These are phyloP conservation scores for Delia radicum DNA, from an alignment of 1,140 invertebrate genomes.

Conservation along the genomic window DNA sequence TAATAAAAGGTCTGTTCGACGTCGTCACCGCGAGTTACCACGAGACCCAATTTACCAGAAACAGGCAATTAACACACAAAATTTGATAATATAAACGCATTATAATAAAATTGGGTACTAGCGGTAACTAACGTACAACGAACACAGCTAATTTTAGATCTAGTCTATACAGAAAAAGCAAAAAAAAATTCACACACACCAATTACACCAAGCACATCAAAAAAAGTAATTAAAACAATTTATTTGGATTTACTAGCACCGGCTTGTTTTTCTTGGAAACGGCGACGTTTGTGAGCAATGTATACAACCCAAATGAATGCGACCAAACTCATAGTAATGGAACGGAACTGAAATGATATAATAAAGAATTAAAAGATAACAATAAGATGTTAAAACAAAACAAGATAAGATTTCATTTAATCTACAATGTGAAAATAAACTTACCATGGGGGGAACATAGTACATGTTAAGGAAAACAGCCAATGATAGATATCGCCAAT, in stretches of 20 bases:
- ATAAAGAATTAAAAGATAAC: slow-evolving; percentile 29
- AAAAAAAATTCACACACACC: too few species aligned
- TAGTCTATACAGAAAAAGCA: too few species aligned
- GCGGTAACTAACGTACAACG: too few species aligned
- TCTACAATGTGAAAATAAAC: neutral
- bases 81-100: too few species aligned
- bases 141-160: too few species aligned
- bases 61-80: too few species aligned
- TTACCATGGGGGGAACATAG: slow-evolving; percentile 71
- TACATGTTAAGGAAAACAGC: slow-evolving; percentile 70
- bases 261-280: slow-evolving; percentile 41
- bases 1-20: too few species aligned
- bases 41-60: too few species aligned
- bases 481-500: slow-evolving; percentile 72
- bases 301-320: slow-evolving; percentile 72
- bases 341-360: slow-evolving; percentile 62
- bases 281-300: slow-evolving; percentile 61
- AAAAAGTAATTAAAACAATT: neutral
- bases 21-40: too few species aligned
- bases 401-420: neutral
- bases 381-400: too few species aligned
- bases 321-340: slow-evolving; percentile 67
- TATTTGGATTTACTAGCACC: slow-evolving; percentile 24
- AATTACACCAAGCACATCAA: too few species aligned
- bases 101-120: too few species aligned